Base-by-base conservation (phyloP, 2,113 vertebrate species). In the Rhinolophus ferrumequinum region DNA sequence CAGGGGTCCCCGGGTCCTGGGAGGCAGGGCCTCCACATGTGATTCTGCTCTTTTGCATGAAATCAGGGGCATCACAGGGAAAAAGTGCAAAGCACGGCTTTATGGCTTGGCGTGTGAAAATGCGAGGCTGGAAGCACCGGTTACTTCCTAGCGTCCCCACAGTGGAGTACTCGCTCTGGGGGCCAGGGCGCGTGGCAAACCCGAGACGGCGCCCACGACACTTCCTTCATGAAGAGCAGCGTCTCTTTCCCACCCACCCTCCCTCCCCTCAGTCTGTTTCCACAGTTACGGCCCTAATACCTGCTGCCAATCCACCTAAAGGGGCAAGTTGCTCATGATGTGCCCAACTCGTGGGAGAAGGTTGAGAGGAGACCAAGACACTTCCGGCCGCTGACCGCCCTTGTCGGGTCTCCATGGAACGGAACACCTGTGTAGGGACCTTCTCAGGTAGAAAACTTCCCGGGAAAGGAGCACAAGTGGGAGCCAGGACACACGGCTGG, bases 101-200 rank as follows among this genome's bases (percentile, higher is more conserved):
- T 56, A 56, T 30, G 18, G 47, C 35, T 58, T 19, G 8, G 50
- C 67, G 8, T 38, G 56, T 77, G 73, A 73, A 87, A 84, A 56
- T 2, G 5, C 12, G 69, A 28, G 67, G 54, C 60, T 81, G 62
- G 60, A 44, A 62, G 18, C 11, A 9, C 62, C 7, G 0, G 54
- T 62, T 35, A 41, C 69, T 67, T 86, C 54, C 7, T 19, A 1
- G 16, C 35, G 38, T 19, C 15, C 3, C 30, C 24, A 0, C 5
- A 30, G 41, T 2, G 38, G 14, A 62, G n/a, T 5, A 11, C 30
- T 33, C 2, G 0, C 0, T 13, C 24, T 24, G 30, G 0, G 13
- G 72, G 14, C 38, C n/a, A 24, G 3, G 4, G 2, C 5, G 50
- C 14, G 33, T 12, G 26, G 44, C 18, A 28, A 62, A 66, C 11